Evolutionary conservation across 2,888 invertebrate genomes (phyloP).

Genomic region (Lathronympha strigana): DNA sequence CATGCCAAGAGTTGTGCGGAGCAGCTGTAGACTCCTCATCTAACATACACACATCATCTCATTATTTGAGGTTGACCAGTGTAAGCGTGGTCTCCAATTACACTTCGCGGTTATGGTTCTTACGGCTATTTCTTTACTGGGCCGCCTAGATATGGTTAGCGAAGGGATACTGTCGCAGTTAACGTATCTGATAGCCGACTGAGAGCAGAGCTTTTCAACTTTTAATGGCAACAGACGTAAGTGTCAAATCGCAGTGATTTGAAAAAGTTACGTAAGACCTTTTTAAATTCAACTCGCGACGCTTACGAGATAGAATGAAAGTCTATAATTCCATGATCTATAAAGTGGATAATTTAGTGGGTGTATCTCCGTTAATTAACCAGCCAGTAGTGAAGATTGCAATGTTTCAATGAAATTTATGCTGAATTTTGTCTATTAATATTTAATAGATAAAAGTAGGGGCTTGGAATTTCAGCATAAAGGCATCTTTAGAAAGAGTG

Average conservation of each 20-base stretch:
- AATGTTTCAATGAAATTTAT: constrained; percentile 5
- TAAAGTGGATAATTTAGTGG: constrained; percentile 11
- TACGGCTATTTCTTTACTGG: not conserved
- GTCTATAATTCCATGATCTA: constrained; percentile 8
- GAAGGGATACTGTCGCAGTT: not conserved
- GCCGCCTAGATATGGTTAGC: not conserved
- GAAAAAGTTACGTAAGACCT: not conserved
- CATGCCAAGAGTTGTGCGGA: constrained; percentile 15
- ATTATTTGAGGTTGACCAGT: not conserved
- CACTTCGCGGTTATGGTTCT: not conserved
- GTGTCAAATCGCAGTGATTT: not conserved
- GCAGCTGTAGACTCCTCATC: not conserved
- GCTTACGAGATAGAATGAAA: not conserved
- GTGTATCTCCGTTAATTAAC: constrained; percentile 14
- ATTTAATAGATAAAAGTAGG: too few relatives aligned
- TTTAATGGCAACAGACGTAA: not conserved
- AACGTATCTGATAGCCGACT: not conserved
- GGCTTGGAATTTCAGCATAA: not conserved
- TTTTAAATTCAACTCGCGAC: not conserved
- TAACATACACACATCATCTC: not conserved
- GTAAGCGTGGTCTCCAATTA: not conserved
- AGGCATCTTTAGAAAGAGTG: too few relatives aligned
- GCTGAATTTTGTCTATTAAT: not conserved
- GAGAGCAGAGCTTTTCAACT: not conserved
- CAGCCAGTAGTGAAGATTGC: constrained; percentile 2